Evolutionary conservation across 2,113 vertebrate species (phyloP).

Genomic region (Nyctereutes procyonoides): DNA sequence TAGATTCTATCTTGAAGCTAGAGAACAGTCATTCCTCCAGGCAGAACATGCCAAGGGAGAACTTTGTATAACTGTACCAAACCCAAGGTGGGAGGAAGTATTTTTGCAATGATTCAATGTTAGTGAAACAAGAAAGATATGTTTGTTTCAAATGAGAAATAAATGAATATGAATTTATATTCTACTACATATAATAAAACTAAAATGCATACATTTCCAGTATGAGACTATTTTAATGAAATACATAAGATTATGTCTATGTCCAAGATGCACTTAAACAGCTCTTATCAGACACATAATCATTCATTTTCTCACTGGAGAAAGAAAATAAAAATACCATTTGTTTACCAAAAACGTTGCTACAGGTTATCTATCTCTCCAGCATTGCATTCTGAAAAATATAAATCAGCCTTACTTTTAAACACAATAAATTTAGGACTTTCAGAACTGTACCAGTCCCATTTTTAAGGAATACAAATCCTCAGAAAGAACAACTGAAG

Average conservation of each 20-base stretch:
- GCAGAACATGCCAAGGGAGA: background rate
- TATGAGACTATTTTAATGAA: slow-evolving; percentile 26
- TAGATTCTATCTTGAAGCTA: slow-evolving; percentile 17
- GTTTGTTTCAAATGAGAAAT: slow-evolving; percentile 37
- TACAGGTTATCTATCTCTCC: background rate
- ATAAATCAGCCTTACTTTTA: background rate
- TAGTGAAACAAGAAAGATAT: background rate
- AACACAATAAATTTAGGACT: background rate
- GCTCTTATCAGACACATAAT: background rate
- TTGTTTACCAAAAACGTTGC: background rate
- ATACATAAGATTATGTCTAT: slow-evolving; percentile 18
- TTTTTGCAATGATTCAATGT: slow-evolving; percentile 27
- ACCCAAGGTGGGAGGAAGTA: background rate
- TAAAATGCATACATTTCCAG: background rate
- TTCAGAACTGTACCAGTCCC: background rate
- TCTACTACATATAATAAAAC: slow-evolving; percentile 1
- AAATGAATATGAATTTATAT: background rate
- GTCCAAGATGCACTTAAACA: background rate
- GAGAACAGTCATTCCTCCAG: background rate
- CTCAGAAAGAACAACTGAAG: background rate
- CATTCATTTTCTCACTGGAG: background rate
- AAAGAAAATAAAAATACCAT: slow-evolving; percentile 33
- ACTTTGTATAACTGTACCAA: background rate
- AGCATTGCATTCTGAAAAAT: slow-evolving; percentile 30
- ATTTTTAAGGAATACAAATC: background rate